Evolutionary conservation across 2,888 invertebrate species (phyloP).

Genomic region (Acanthosepion lycidas): DNA sequence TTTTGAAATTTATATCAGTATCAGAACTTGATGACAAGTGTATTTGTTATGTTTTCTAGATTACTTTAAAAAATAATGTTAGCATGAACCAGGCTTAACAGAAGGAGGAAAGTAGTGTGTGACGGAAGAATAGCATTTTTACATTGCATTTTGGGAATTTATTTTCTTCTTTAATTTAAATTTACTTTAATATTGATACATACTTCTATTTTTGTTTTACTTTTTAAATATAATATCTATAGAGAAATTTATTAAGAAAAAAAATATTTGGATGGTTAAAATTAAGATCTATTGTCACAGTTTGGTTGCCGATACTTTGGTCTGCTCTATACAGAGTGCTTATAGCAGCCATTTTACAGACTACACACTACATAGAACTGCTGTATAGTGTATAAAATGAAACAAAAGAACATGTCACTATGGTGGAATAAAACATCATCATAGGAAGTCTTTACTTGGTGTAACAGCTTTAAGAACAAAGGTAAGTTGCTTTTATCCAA

Average conservation of each 20-base stretch:
- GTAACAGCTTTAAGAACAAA: not conserved
- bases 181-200: not conserved
- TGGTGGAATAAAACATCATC: not conserved
- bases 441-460: not conserved
- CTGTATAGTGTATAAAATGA: not conserved
- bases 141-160: not conserved
- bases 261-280: not conserved
- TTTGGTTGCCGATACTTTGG: not conserved
- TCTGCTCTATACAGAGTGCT: not conserved
- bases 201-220: not conserved
- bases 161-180: not conserved
- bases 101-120: not conserved
- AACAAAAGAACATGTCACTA: not conserved
- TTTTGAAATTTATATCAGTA: not conserved
- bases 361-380: not conserved
- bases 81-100: not conserved
- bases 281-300: not conserved
- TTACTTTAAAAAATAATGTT: not conserved
- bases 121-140: not conserved
- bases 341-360: constrained; percentile 9
- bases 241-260: not conserved
- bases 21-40: not conserved
- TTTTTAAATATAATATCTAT: not conserved
- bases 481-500: not conserved
- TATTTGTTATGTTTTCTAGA: not conserved